These are phyloP conservation scores for Drosophila imparisetae DNA, from an alignment of 2,888 invertebrate species.

Conservation along the genomic window DNA sequence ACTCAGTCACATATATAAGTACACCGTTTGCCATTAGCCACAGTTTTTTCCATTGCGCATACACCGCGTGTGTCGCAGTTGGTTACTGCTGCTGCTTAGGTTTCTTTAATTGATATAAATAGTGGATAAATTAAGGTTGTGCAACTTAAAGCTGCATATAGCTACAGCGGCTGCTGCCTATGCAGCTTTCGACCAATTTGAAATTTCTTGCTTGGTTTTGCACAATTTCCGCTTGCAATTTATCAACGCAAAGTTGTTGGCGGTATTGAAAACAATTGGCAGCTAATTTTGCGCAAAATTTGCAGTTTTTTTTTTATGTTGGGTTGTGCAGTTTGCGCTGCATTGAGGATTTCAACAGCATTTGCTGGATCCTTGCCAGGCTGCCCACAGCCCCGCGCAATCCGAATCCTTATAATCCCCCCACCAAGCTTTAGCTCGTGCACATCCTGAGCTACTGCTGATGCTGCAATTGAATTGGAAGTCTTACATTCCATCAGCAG, in stretches of 20 bases:
- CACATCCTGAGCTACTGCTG: conserved; percentile 15
- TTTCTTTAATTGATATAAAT: conserved; percentile 70
- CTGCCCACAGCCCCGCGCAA: not conserved
- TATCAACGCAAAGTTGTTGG: conserved; percentile 65
- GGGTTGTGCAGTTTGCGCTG: conserved; percentile 26
- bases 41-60: conserved; percentile 65
- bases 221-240: conserved; percentile 71
- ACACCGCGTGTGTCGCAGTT: conserved; percentile 50
- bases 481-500: conserved; percentile 35
- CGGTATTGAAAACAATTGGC: conserved; percentile 74
- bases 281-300: conserved; percentile 77
- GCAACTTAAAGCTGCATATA: conserved; percentile 28
- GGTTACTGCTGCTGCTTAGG: conserved; percentile 31
- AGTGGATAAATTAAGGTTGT: conserved; percentile 61
- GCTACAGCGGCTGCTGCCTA: conserved; percentile 27
- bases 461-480: conserved; percentile 24
- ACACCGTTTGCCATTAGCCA: conserved; percentile 53
- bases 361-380: conserved; percentile 51
- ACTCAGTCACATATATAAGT: conserved; percentile 3
- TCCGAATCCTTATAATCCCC: not conserved
- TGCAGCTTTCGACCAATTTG: conserved; percentile 57
- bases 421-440: conserved; percentile 8
- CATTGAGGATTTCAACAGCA: conserved; percentile 39
- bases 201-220: conserved; percentile 70
- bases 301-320: conserved; percentile 56